Percentiles rank a stretch among this genome's conserved stretches.
Evolutionary conservation across 2,797 vertebrate genomes (phyloP).

Genomic region (Megalops cyprinoides): DNA sequence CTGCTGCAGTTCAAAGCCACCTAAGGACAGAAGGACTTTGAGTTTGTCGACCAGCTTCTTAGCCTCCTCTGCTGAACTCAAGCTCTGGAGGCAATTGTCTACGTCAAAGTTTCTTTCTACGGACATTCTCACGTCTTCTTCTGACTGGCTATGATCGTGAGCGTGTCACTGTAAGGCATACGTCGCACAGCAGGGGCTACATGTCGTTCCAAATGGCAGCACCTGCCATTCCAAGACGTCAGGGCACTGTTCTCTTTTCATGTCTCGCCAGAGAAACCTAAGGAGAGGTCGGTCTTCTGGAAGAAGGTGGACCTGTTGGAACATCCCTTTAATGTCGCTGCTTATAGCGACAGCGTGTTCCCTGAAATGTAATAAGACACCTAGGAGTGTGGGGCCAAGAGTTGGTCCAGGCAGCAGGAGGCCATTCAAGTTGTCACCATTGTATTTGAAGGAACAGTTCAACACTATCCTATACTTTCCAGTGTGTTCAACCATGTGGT

Average conservation of each 20-base stretch:
- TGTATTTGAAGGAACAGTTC: constrained; percentile 21
- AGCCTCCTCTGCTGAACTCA: not conserved
- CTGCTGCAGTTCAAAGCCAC: constrained; percentile 12
- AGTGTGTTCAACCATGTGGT: constrained; percentile 26
- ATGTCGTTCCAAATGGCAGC: constrained; percentile 13
- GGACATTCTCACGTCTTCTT: not conserved
- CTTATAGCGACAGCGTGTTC: constrained; percentile 8
- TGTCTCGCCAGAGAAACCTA: constrained; percentile 20
- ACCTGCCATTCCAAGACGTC: constrained; percentile 24
- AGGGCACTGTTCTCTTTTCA: not conserved
- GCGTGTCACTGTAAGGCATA: not conserved
- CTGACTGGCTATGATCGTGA: not conserved
- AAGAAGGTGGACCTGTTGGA: constrained; percentile 10
- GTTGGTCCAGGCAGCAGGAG: not conserved
- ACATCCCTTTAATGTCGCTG: constrained; percentile 24
- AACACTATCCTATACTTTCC: constrained; percentile 22
- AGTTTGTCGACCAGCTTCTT: not conserved
- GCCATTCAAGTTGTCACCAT: constrained; percentile 23
- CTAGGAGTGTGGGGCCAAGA: not conserved
- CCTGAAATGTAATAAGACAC: constrained; percentile 4
- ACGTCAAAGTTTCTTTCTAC: not conserved
- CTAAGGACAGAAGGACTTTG: not conserved
- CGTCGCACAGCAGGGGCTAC: constrained; percentile 7
- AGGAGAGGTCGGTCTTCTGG: constrained; percentile 23
- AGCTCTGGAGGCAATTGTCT: constrained; percentile 14